Evolutionary conservation across 1,140 invertebrate species (phyloP).

Genomic region (Caenorhabditis tropicalis): DNA sequence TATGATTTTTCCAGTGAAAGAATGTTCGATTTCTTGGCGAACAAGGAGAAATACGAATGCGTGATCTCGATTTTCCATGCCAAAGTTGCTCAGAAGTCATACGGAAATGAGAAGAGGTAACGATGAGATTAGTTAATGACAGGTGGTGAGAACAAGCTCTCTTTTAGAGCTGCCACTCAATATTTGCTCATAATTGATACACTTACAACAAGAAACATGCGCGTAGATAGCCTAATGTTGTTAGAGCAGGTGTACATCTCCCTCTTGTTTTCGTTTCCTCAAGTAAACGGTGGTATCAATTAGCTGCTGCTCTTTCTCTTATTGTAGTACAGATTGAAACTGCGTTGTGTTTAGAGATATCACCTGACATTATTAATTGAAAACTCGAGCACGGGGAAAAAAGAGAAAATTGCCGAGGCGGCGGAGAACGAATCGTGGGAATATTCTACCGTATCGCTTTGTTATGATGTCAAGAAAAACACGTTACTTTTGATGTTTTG

Average conservation of each 20-base stretch:
- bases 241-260: background rate
- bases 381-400: too few species aligned
- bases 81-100: slow-evolving; percentile 97
- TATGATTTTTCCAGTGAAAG: slow-evolving; percentile 50
- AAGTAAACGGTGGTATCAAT: too few species aligned
- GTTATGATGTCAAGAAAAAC: background rate
- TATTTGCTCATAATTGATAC: slow-evolving; percentile 39
- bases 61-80: slow-evolving; percentile 91
- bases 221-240: background rate
- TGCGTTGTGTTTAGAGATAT: background rate
- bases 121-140: background rate
- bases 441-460: background rate
- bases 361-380: background rate
- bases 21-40: slow-evolving; percentile 67
- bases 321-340: too few species aligned
- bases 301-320: background rate
- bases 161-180: too few species aligned
- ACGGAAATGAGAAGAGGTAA: slow-evolving; percentile 95
- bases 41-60: slow-evolving; percentile 63
- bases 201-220: slow-evolving; percentile 16
- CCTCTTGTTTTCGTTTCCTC: background rate
- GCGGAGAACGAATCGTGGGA: background rate
- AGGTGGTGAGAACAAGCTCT: background rate
- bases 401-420: background rate
- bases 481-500: background rate